Base-by-base conservation (phyloP, 2,113 vertebrate species). In the Columba livia region DNA sequence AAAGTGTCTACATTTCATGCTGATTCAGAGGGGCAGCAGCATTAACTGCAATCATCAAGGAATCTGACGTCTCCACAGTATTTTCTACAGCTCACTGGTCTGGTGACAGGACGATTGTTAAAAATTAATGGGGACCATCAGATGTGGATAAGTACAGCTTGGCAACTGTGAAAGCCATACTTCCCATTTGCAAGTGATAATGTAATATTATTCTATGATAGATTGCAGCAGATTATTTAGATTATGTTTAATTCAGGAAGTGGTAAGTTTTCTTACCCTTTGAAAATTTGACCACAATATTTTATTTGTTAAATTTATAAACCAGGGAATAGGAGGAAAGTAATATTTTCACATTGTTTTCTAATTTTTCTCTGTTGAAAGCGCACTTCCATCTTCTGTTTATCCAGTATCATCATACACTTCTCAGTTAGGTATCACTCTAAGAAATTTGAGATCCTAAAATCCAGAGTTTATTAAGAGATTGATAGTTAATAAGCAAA, bases 91-190 rank as follows among this genome's bases (percentile, higher is more conserved):
- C 73, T 96, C 93, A 82, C 66, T 72, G 74, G 28, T 85, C 80
- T 75, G 48, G 31, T 92, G 93, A 92, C 84, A 92, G 78, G 73
- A 75, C 24, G 3, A 89, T 92, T 91, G 91, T 42, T 85, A 97
- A 91, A 96, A 96, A 94, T 94, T 91, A 95, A 94, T 91, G 78
- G 77, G 36, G 51, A 94, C 34, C 61, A 89, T 94, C 69, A 79
- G 57, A 87, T 53, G 24, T 79, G 66, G 32, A 11, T 95, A 95
- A 92, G 69, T 94, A 94, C 61, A 84, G 42, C 34, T 64, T 81
- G 56, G 69, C 57, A 94, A 74, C 77, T 94, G 29, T 32, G 70
- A 91, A 94, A 94, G 31, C 48, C 31, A 50, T 38, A 79, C 24
- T 90, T 81, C n/a, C 57, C 32, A 85, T 81, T 91, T 96, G 65